These are phyloP conservation scores for Galemys pyrenaicus DNA, from an alignment of 2,113 vertebrate species.

Conservation along the genomic window DNA sequence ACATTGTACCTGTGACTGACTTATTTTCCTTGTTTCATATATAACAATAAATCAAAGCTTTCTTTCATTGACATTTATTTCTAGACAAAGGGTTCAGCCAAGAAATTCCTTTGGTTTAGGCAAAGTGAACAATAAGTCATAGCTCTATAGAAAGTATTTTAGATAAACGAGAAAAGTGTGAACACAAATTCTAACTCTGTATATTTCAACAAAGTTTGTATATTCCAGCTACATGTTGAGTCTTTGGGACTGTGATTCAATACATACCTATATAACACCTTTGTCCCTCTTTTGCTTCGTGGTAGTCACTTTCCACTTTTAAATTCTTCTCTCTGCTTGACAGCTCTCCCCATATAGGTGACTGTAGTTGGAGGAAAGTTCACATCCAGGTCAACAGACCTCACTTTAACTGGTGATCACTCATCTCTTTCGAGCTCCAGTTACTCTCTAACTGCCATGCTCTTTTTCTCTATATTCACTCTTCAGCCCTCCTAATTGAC, in stretches of 20 bases:
- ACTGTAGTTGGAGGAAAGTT: not conserved
- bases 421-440: not conserved
- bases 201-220: not conserved
- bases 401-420: not conserved
- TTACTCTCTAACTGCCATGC: not conserved
- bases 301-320: not conserved
- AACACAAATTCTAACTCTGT: constrained; percentile 16
- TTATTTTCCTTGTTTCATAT: not conserved
- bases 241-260: not conserved
- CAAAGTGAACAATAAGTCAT: not conserved
- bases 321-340: too few species aligned
- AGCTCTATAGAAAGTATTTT: not conserved
- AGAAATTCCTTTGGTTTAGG: not conserved
- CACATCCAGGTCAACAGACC: not conserved
- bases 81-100: not conserved
- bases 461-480: not conserved
- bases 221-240: not conserved
- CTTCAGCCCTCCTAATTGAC: not conserved
- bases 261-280: not conserved
- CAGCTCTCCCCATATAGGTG: not conserved
- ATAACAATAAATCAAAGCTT: not conserved
- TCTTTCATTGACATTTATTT: not conserved
- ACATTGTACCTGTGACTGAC: not conserved
- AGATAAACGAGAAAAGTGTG: not conserved
- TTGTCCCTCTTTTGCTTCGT: not conserved